Conservation (phyloP, 2,113 vertebrate genomes). For the Antechinus stuartii region DNA sequence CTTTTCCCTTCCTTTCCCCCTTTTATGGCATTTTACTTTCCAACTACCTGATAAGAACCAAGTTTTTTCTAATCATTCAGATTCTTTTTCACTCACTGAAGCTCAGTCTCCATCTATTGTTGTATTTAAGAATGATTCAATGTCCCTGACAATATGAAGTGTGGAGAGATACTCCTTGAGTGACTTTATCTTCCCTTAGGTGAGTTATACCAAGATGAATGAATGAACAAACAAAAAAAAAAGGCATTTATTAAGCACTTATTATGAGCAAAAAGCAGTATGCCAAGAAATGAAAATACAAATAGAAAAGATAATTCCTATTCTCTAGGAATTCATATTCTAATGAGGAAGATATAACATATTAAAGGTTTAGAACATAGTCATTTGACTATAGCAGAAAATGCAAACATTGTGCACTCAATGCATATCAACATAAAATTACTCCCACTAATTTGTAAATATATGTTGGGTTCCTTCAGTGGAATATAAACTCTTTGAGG, state of each 20-base stretch:
- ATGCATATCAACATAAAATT: neutral
- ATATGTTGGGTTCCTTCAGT: neutral
- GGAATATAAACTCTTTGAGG: neutral
- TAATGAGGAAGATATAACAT: neutral
- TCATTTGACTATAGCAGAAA: neutral
- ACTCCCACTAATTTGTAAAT: neutral
- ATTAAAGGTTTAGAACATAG: neutral
- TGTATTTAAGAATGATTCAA: neutral
- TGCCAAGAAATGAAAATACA: neutral
- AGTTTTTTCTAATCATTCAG: neutral
- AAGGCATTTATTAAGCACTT: neutral
- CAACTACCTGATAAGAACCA: no score
- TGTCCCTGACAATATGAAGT: neutral
- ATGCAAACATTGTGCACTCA: neutral
- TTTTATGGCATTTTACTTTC: neutral
- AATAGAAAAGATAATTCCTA: neutral
- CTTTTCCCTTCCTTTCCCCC: neutral
- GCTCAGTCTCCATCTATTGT: neutral
- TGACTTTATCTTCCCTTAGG: neutral
- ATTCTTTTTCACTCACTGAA: neutral
- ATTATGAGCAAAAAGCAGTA: neutral
- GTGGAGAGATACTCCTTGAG: neutral
- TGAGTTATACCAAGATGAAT: neutral
- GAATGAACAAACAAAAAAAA: neutral
- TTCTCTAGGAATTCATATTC: neutral